These are phyloP conservation scores for Panagrolaimus sp. DNA, from an alignment of 1,140 invertebrate genomes.

Conservation along the genomic window DNA sequence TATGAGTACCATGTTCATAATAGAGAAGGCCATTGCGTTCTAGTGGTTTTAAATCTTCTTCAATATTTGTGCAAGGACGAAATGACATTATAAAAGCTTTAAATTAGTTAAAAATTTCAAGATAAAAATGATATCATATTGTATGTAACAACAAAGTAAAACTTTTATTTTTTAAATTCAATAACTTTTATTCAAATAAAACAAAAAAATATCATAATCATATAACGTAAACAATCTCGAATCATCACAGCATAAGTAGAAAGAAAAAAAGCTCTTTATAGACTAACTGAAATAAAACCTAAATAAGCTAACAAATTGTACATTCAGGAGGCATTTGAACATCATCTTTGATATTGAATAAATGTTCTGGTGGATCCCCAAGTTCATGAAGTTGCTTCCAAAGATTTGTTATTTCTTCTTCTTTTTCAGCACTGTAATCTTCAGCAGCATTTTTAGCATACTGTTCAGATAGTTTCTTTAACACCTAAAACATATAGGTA, in stretches of 20 bases:
- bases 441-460: background rate
- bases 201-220: no score
- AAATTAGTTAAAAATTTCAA: no score
- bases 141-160: no score
- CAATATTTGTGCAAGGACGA: background rate
- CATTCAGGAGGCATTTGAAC: background rate
- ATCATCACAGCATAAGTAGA: no score
- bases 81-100: background rate
- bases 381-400: background rate
- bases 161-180: no score
- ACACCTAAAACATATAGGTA: background rate
- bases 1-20: conserved; percentile 34
- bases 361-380: background rate
- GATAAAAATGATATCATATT: no score
- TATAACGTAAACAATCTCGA: no score
- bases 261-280: no score
- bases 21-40: conserved; percentile 16
- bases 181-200: no score
- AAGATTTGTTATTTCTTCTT: background rate
- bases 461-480: background rate
- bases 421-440: background rate
- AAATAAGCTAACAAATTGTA: background rate
- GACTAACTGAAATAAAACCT: no score
- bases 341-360: background rate
- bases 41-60: background rate